phyloP scores from a whole-genome alignment of 2,888 invertebrate genomes.

The Odontocolon sp. region DNA sequence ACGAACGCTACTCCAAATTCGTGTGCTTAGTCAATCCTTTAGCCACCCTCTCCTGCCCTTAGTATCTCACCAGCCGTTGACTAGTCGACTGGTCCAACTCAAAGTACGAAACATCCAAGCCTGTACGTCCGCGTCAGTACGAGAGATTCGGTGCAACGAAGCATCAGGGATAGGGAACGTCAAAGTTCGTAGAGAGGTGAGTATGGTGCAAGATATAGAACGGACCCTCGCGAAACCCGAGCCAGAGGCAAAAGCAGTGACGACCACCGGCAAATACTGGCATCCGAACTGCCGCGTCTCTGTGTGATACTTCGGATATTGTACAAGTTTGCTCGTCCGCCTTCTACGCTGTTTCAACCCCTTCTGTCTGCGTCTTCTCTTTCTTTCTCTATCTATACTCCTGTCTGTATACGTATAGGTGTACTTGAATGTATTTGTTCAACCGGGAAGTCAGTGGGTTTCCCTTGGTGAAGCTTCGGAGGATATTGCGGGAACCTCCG shows the following conservation, averaged over 20 bases:
- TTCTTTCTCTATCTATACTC: neutral
- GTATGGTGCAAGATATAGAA: neutral
- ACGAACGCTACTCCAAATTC: conserved; percentile 30
- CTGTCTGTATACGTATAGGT: neutral
- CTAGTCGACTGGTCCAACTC: too few relatives aligned
- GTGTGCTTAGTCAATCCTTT: neutral
- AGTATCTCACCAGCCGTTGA: neutral
- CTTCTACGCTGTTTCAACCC: neutral
- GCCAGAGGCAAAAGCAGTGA: conserved; percentile 16
- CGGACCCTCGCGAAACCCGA: too few relatives aligned
- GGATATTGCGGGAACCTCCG: conserved; percentile 52
- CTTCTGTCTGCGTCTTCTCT: neutral
- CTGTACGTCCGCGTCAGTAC: too few relatives aligned
- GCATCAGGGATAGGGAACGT: conserved; percentile 11
- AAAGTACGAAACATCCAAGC: neutral
- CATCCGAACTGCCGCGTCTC: conserved; percentile 22
- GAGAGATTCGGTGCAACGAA: conserved; percentile 13
- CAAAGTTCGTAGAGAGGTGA: conserved; percentile 17
- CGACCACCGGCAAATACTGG: conserved; percentile 48
- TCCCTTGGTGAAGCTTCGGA: conserved; percentile 42
- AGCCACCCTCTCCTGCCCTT: neutral
- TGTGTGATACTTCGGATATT: conserved; percentile 58
- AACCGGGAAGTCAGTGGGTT: conserved; percentile 36
- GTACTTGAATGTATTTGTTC: conserved; percentile 14
- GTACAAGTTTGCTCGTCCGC: conserved; percentile 49